phyloP scores from a whole-genome alignment of 2,113 vertebrate genomes.

The Polyodon spathula region DNA sequence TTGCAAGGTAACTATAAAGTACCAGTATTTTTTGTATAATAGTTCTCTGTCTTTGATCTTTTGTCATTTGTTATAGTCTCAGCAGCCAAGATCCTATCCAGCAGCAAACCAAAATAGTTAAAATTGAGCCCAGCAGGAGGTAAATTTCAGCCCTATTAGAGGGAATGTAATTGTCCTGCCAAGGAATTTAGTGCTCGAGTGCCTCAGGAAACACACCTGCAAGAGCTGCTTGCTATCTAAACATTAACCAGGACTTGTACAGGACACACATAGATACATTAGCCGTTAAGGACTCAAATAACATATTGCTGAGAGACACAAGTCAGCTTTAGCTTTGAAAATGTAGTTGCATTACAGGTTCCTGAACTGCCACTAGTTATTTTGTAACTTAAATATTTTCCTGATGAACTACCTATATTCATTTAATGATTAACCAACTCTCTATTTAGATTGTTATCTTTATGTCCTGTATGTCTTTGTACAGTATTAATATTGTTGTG shows the following conservation, averaged over 20 bases:
- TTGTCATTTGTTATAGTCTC: conserved; percentile 22
- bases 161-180: conserved; percentile 25
- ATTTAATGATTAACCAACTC: no score
- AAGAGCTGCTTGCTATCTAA: conserved; percentile 14
- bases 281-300: background rate
- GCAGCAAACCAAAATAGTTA: conserved; percentile 32
- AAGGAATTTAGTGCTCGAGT: conserved; percentile 25
- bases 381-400: no score
- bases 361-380: no score
- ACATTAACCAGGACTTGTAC: conserved; percentile 11
- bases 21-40: background rate
- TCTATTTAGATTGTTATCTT: no score
- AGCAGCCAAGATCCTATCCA: conserved; percentile 38
- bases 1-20: no score
- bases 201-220: conserved; percentile 42
- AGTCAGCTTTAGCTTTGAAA: no score
- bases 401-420: no score
- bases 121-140: conserved; percentile 20
- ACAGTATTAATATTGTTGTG: no score
- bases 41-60: conserved; percentile 14
- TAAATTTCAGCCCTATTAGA: conserved; percentile 31
- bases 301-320: no score
- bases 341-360: no score
- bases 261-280: background rate
- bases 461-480: no score